phyloP scores from a whole-genome alignment of 2,113 vertebrate genomes.

The Electrona antarctica region DNA sequence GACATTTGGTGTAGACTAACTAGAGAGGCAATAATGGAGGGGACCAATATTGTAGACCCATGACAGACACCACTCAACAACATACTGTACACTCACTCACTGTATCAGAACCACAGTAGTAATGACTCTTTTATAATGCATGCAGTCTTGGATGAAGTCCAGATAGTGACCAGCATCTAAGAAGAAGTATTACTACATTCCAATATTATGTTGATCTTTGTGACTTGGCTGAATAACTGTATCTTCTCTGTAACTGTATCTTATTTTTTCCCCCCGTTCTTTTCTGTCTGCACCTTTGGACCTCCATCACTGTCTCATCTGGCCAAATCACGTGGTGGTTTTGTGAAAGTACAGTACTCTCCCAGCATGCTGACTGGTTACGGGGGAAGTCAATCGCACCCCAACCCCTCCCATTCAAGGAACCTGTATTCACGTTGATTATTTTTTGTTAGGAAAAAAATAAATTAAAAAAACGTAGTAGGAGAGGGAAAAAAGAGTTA shows the following conservation, averaged over 20 bases:
- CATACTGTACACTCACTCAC: too few species aligned
- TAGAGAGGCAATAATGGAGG: too few species aligned
- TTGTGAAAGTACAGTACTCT: slow-evolving; percentile 79
- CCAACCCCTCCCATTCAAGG: slow-evolving; percentile 79
- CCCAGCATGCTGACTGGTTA: slow-evolving; percentile 86
- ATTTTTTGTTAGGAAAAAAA: slow-evolving; percentile 64
- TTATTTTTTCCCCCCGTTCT: slow-evolving; percentile 5
- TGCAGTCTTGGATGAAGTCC: neutral
- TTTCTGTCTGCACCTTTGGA: slow-evolving; percentile 40
- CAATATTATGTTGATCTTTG: neutral
- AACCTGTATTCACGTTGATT: slow-evolving; percentile 82
- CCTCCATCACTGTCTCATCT: slow-evolving; percentile 20
- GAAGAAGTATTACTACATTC: neutral
- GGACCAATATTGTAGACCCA: too few species aligned
- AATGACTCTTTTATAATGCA: neutral
- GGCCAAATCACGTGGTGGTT: slow-evolving; percentile 11
- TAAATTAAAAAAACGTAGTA: slow-evolving; percentile 56
- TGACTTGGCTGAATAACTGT: slow-evolving; percentile 40
- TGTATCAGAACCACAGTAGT: too few species aligned
- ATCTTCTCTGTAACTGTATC: too few species aligned
- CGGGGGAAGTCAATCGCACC: slow-evolving; percentile 80
- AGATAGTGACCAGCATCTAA: slow-evolving; percentile 19
- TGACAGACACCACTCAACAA: too few species aligned
- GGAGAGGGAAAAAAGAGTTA: slow-evolving; percentile 68
- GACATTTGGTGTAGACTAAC: too few species aligned